A percentile compares a stretch with the other conserved stretches of the same genome.
These are phyloP conservation scores for Pitangus sulphuratus DNA, from an alignment of 2,797 vertebrate genomes.

Conservation along the genomic window DNA sequence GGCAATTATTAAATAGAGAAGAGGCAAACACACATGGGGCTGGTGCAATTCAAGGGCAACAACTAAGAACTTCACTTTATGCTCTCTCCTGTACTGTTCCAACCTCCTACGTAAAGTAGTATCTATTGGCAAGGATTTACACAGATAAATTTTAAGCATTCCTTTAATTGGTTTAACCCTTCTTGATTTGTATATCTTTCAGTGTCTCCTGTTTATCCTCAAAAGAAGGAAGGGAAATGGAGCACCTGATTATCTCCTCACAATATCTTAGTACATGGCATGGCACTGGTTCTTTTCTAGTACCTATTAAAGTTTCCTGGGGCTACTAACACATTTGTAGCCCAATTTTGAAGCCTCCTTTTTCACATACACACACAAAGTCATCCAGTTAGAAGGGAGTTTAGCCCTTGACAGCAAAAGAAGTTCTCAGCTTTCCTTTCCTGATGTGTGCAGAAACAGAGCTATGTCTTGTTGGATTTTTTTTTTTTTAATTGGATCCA, in stretches of 20 bases:
- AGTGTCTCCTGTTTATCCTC: background rate
- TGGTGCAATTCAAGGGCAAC: background rate
- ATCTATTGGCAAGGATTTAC: background rate
- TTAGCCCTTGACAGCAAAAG: background rate
- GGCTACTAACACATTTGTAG: background rate
- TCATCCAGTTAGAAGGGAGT: background rate
- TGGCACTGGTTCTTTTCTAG: background rate
- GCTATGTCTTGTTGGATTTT: background rate
- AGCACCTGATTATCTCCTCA: background rate
- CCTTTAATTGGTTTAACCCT: background rate
- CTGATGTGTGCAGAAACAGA: background rate
- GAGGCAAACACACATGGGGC: background rate
- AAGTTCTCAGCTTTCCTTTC: background rate
- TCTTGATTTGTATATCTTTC: background rate
- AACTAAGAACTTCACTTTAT: background rate
- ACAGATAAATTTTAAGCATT: background rate
- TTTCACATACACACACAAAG: background rate
- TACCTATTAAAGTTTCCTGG: background rate
- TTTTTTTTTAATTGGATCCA: background rate
- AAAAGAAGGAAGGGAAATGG: background rate
- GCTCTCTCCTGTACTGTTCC: background rate
- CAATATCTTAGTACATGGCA: rapidly evolving
- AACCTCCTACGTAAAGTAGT: background rate
- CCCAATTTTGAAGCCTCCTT: background rate
- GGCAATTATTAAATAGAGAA: background rate